Conservation (phyloP, 2,888 invertebrate species). For the Pseudococcus viburni region DNA sequence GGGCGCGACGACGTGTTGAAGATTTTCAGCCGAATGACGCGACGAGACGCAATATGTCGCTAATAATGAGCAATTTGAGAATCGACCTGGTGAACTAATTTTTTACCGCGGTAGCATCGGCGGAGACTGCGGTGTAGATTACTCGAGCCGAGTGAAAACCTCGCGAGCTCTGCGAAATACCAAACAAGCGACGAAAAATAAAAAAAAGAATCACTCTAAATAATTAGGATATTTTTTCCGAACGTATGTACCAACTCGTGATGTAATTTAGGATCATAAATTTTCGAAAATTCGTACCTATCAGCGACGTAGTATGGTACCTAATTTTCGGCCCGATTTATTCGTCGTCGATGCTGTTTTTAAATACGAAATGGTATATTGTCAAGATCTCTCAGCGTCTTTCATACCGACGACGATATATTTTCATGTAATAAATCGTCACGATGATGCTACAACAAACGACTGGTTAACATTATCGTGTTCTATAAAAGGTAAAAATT, state of each 20-base stretch:
- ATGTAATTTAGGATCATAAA: not conserved
- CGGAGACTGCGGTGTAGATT: no score
- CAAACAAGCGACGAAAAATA: no score
- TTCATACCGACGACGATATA: not conserved
- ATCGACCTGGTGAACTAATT: constrained; percentile 25
- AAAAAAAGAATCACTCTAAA: not conserved
- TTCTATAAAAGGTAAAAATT: constrained; percentile 15
- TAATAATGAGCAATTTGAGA: constrained; percentile 21
- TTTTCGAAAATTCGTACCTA: not conserved
- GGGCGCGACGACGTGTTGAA: not conserved
- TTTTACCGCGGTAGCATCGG: not conserved
- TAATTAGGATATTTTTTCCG: not conserved
- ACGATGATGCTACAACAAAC: not conserved
- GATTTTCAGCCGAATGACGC: not conserved
- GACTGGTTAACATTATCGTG: constrained; percentile 6
- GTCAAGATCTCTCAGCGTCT: constrained; percentile 4
- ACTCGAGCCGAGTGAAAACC: no score
- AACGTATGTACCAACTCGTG: not conserved
- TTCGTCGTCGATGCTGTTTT: not conserved
- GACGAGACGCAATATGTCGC: constrained; percentile 4
- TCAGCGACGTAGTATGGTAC: not conserved
- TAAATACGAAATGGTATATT: not conserved
- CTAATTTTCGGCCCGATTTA: not conserved
- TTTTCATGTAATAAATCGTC: not conserved
- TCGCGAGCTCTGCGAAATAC: no score